Evolutionary conservation across 2,888 invertebrate species (phyloP), one percentile per base, ranked within the genome.

Genomic region (Diarsia brunnea): DNA sequence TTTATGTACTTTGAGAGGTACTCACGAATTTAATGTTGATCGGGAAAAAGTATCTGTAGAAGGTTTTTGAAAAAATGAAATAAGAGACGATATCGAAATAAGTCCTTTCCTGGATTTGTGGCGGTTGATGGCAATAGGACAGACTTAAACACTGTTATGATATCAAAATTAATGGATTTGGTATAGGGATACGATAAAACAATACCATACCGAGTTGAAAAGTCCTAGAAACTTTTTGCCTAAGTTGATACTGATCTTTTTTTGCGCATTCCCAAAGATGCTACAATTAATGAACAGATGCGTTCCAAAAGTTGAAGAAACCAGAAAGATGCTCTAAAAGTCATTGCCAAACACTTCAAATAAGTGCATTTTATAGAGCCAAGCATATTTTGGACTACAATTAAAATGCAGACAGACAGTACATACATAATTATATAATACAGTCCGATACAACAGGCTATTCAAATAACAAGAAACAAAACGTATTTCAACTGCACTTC

Each of bases 1-100:
- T 55, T 74, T 69, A 24, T 55, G 45, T 45, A 55, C 69, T 76
- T 75, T 47, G 24, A 47, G 38, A 53, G 49, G 66, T 73, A 77
- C 65, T 38, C 49, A 55, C 47, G 10, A 60, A 51, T 27, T 31
- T 72, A 63, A 67, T 73, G 67, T 27, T 64, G 24, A 2, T 4
- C 27, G 14, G 21, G 14, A 53, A 72, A 63, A 60, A 19, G 14
- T 31, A 19, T 24, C 0, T 43, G n/a, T 58, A 5, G 8, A 4
- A 19, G n/a, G 8, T 10, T n/a, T 43, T 49, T 14, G 16, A 21
- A 45, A 31, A 31, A 49, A 31, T 49, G 0, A 16, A 11, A 11
- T 7, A 7, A n/a, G 14, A 61, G n/a, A 7, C n/a, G 3, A 27
- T 16, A 58, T 58, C 8, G 27, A 58, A 27, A 27, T 38, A 38